Conservation (phyloP, 2,888 invertebrate genomes). For the Halictus quadricinctus region DNA sequence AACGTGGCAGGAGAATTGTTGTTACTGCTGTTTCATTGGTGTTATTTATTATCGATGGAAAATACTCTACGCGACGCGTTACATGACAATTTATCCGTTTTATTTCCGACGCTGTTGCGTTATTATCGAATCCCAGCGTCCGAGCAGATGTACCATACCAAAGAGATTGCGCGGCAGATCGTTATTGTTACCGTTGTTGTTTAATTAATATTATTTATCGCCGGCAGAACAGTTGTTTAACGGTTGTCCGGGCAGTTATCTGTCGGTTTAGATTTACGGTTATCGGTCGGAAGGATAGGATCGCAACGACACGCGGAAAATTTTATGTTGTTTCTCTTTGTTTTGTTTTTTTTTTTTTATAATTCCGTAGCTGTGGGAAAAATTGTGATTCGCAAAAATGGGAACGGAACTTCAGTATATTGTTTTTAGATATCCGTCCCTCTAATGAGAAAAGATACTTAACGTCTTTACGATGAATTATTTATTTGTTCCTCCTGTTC, state of each 20-base stretch:
- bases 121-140: background rate
- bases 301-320: background rate
- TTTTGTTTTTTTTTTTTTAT: background rate
- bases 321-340: background rate
- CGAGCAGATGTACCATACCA: background rate
- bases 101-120: background rate
- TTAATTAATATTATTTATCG: conserved; percentile 32
- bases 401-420: background rate
- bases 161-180: conserved; percentile 11
- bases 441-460: background rate
- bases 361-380: background rate
- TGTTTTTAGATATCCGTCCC: background rate
- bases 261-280: background rate
- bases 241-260: background rate
- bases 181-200: conserved; percentile 30
- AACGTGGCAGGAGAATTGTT: conserved; percentile 9
- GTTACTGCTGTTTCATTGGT: conserved; percentile 5
- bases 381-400: background rate
- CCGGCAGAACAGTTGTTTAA: conserved; percentile 32
- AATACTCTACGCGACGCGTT: background rate
- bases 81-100: conserved; percentile 6
- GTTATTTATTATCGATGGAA: conserved; percentile 8
- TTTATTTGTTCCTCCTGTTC: background rate
- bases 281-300: background rate
- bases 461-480: background rate